Base-by-base conservation (phyloP, 2,888 invertebrate genomes). In the Troglohyphantes excavatus region DNA sequence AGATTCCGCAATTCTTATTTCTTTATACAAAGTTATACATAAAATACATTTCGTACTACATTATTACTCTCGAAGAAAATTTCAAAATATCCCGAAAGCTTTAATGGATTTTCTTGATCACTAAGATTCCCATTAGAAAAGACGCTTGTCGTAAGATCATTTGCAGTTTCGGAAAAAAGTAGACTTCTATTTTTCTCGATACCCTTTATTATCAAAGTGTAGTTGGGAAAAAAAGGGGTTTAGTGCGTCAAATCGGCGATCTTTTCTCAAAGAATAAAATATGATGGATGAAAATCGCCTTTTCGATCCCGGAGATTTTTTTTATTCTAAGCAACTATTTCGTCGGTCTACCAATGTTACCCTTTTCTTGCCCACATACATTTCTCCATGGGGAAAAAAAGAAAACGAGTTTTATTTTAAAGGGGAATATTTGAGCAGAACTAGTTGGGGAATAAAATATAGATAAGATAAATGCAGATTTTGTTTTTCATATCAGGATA, bases 221-320 rank as follows among this genome's bases (percentile, higher is more conserved):
- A 70, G 46, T 81, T 27, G 17, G 78, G 23, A 46, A 46, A 67
- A 82, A 70, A 72, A 82, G 33, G 68, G 61, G 70, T 72, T 72
- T 39, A 68, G 61, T 27, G 68, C 46, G 27, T 81, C 81, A 82
- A 82, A 82, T 82, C 70, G 82, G 21, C 33, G 33, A 59, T 82
- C 59, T 72, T 82, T 72, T 72, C 46, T n/a, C 3, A n/a, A 33
- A 29, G 59, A 82, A 59, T 72, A 70, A 70, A 61, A 61, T 72
- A 59, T 70, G 82, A 82, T 82, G 43, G 82, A 82, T 82, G 70
- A 59, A 70, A 70, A 61, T 61, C 53, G 23, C 39, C 59, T 27
- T 70, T 72, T 82, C 53, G 67, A 68, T 75, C 75, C 17, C 3
- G 27, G 61, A n/a, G 26, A 53, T 21, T 26, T 29, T 68, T 67